Evolutionary conservation across 2,113 vertebrate species (phyloP).

Genomic region (Pelmatolapia mariae): DNA sequence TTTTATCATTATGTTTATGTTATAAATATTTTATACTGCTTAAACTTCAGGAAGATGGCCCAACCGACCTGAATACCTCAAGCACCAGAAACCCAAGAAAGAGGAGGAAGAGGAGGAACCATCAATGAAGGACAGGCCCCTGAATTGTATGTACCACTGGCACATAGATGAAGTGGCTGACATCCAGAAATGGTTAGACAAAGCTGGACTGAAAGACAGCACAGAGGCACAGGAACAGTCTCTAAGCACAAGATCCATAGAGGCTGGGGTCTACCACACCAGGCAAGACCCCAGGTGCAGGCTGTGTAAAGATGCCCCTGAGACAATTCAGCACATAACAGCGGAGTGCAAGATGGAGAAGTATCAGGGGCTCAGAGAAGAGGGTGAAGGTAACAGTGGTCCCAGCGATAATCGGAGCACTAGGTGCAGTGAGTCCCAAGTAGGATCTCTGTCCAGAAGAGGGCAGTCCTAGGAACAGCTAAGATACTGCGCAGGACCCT

Average conservation of each 20-base stretch:
- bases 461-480: no score
- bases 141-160: background rate
- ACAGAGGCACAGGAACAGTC: background rate
- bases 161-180: background rate
- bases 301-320: background rate
- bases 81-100: background rate
- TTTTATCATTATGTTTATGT: background rate
- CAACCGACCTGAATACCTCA: background rate
- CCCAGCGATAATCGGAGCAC: background rate
- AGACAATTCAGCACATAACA: background rate
- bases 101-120: background rate
- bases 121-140: background rate
- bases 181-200: background rate
- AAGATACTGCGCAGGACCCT: no score
- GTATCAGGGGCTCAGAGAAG: background rate
- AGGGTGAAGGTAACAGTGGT: background rate
- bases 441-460: no score
- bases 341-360: background rate
- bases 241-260: background rate
- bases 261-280: background rate
- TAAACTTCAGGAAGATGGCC: background rate
- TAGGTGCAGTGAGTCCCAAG: no score
- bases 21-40: background rate
- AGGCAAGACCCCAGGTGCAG: background rate
- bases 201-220: background rate